These are phyloP conservation scores for Spodoptera frugiperda DNA, from an alignment of 1,140 invertebrate species.

Conservation along the genomic window DNA sequence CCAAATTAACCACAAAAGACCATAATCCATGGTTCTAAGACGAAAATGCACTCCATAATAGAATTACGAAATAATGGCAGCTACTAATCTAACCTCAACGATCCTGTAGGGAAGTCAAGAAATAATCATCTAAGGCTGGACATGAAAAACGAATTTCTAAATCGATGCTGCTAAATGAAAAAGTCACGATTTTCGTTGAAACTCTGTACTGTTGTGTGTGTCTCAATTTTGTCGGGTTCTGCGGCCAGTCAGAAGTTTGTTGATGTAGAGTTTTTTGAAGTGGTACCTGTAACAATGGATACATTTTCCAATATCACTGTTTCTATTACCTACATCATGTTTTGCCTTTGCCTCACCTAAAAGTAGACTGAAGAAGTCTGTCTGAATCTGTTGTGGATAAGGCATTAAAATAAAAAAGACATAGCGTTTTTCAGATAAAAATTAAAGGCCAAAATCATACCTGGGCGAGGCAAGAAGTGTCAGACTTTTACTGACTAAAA, in stretches of 20 bases:
- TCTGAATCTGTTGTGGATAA: no score
- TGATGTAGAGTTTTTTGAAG: constrained; percentile 50
- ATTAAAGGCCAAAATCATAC: no score
- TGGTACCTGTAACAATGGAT: neutral
- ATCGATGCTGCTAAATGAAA: constrained; percentile 36
- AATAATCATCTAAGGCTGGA: constrained; percentile 46
- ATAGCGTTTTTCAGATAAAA: no score
- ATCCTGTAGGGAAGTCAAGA: constrained; percentile 35
- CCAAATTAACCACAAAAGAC: constrained; percentile 3
- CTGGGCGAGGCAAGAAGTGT: no score
- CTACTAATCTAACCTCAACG: constrained; percentile 60
- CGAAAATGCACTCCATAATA: constrained; percentile 24
- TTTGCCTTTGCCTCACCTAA: neutral
- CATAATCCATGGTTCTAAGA: constrained; percentile 12
- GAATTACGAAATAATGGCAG: constrained; percentile 56
- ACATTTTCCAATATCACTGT: no score
- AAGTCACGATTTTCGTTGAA: constrained; percentile 30
- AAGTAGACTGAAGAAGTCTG: no score
- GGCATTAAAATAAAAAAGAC: no score
- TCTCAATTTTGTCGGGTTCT: constrained; percentile 60
- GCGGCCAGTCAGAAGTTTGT: constrained; percentile 44
- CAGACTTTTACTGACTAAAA: no score
- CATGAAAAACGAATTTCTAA: constrained; percentile 53
- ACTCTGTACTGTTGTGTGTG: constrained; percentile 2
- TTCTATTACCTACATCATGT: neutral